These are phyloP conservation scores for Thysanoteuthis rhombus DNA, from an alignment of 2,888 invertebrate species.

Conservation along the genomic window DNA sequence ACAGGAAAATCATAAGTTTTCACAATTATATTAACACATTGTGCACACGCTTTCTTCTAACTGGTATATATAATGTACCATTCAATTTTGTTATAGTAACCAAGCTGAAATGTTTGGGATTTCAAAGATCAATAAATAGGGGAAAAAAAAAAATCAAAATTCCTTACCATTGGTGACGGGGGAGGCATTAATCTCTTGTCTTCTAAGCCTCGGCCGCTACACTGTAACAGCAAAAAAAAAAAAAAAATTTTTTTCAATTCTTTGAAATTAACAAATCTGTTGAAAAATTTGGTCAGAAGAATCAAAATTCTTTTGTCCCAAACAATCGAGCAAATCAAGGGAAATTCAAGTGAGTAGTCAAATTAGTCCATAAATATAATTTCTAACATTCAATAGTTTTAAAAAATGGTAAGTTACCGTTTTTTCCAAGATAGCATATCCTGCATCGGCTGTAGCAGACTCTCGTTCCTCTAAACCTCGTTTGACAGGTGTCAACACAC, in stretches of 20 bases:
- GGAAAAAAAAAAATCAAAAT: neutral
- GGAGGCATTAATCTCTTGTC: constrained; percentile 64
- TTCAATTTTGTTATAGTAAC: too few relatives aligned
- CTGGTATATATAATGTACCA: too few relatives aligned
- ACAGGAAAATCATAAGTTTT: too few relatives aligned
- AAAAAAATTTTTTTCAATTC: neutral
- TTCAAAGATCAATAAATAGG: neutral
- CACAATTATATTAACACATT: too few relatives aligned
- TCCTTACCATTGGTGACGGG: constrained; percentile 49
- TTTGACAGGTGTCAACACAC: constrained; percentile 35
- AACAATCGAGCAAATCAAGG: too few relatives aligned
- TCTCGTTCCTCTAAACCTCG: constrained; percentile 56
- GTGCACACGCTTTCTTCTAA: too few relatives aligned
- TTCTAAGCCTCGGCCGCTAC: constrained; percentile 35
- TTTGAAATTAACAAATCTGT: neutral
- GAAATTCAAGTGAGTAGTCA: too few relatives aligned
- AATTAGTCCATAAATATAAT: too few relatives aligned
- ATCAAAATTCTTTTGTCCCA: too few relatives aligned
- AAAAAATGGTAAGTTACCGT: constrained; percentile 41
- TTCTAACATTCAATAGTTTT: neutral
- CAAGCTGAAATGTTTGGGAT: neutral
- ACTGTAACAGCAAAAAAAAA: constrained; percentile 19
- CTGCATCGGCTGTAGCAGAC: constrained; percentile 88
- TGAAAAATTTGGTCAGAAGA: too few relatives aligned
- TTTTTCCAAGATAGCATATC: constrained; percentile 89